These are phyloP conservation scores for Zophobas atratus DNA, from an alignment of 1,140 invertebrate species.

Conservation along the genomic window DNA sequence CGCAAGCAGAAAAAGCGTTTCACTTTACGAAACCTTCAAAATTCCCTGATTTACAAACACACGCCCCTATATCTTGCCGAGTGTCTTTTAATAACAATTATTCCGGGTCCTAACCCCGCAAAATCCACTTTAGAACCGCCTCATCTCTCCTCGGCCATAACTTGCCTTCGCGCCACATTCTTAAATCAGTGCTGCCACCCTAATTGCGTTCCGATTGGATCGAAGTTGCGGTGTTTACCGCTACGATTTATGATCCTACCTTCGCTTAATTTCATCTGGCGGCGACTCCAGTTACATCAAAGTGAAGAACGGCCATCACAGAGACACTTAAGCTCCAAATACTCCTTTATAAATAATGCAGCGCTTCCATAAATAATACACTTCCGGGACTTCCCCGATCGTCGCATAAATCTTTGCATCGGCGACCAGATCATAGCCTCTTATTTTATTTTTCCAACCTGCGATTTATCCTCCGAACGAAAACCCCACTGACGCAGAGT, in stretches of 20 bases:
- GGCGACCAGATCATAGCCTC: constrained; percentile 24
- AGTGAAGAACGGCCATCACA: constrained; percentile 18
- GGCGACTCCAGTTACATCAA: constrained; percentile 13
- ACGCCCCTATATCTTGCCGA: no score
- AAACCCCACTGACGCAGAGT: no score
- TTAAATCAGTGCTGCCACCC: constrained; percentile 37
- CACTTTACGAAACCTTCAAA: no score
- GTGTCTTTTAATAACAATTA: no score
- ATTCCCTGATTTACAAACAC: no score
- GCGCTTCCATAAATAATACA: constrained; percentile 26
- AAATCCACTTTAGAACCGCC: background rate
- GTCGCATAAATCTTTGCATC: constrained; percentile 43
- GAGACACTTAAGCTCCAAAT: constrained; percentile 25
- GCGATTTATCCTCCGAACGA: constrained; percentile 11
- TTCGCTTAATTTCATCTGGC: constrained; percentile 25
- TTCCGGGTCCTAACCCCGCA: no score
- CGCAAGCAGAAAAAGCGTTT: no score
- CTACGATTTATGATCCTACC: constrained; percentile 17
- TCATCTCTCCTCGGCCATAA: no score
- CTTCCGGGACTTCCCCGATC: constrained; percentile 5
- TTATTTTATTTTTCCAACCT: constrained; percentile 17
- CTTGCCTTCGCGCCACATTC: background rate
- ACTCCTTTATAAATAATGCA: constrained; percentile 30
- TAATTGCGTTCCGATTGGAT: constrained; percentile 39
- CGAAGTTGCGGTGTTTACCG: constrained; percentile 34